Percentiles rank a stretch among this genome's conserved stretches.
These are phyloP conservation scores for Eulemur mongoz DNA, from an alignment of 2,797 vertebrate genomes.

Conservation along the genomic window DNA sequence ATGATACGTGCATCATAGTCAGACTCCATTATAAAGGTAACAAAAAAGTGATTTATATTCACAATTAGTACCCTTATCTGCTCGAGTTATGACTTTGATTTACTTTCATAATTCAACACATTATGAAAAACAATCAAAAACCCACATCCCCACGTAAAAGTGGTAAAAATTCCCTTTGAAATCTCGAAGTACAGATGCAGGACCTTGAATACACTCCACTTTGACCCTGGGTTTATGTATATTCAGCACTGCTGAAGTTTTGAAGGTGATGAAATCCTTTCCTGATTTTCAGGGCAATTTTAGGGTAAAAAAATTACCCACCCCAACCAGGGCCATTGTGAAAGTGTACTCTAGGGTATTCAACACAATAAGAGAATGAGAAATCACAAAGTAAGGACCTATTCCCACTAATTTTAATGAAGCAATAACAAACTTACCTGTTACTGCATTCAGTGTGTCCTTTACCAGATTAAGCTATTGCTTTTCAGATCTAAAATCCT, in stretches of 20 bases:
- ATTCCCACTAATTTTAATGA: neutral
- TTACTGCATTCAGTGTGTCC: neutral
- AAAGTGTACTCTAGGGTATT: neutral
- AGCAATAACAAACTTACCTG: neutral
- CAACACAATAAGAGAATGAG: neutral
- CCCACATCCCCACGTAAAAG: neutral
- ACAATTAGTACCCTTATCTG: slow-evolving; percentile 26
- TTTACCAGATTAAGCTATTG: neutral
- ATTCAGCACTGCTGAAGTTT: neutral
- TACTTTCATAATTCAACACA: neutral
- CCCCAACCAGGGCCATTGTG: neutral
- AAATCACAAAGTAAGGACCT: neutral
- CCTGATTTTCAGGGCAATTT: neutral
- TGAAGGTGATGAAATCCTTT: neutral
- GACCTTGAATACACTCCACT: neutral
- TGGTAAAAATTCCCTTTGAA: slow-evolving; percentile 35
- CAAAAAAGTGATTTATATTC: neutral
- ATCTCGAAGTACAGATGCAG: slow-evolving; percentile 1
- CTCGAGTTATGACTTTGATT: neutral
- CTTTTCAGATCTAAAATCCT: neutral
- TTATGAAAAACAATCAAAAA: neutral
- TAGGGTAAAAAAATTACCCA: neutral
- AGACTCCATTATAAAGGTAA: slow-evolving; percentile 1
- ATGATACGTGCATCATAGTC: neutral
- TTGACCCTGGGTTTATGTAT: neutral